Evolutionary conservation across 2,113 vertebrate species (phyloP).

Genomic region (Circaetus gallicus): DNA sequence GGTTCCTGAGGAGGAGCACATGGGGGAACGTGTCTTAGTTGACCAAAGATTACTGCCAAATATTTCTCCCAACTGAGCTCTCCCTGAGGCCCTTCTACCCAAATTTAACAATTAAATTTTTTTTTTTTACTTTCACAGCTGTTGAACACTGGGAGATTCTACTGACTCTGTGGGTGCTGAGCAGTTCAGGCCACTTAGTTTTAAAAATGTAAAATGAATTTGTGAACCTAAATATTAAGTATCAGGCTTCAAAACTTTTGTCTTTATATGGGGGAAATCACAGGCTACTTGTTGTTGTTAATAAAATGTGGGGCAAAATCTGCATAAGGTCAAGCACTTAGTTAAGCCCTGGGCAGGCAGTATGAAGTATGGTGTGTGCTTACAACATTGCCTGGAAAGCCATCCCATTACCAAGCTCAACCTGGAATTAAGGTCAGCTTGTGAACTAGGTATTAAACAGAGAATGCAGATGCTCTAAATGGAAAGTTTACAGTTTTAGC

Average conservation of each 20-base stretch:
- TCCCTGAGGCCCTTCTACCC: background rate
- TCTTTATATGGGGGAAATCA: background rate
- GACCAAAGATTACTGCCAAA: background rate
- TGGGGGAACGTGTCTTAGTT: background rate
- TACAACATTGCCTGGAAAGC: background rate
- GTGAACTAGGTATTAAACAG: slow-evolving; percentile 41
- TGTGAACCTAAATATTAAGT: background rate
- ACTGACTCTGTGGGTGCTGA: background rate
- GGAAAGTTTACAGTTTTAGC: slow-evolving; percentile 68
- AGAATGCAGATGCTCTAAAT: slow-evolving; percentile 68
- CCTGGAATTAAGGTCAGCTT: slow-evolving; percentile 15
- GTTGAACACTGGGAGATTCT: background rate
- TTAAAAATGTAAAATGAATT: background rate
- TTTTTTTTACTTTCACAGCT: background rate
- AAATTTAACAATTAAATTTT: background rate
- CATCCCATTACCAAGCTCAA: slow-evolving; percentile 27
- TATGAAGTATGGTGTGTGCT: background rate
- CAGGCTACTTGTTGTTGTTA: background rate
- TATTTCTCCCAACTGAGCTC: background rate
- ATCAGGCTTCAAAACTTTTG: background rate
- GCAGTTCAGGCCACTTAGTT: background rate
- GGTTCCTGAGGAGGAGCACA: background rate
- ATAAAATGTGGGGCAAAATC: background rate
- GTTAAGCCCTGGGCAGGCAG: background rate
- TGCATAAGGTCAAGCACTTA: background rate